Evolutionary conservation across 1,140 invertebrate genomes (phyloP), one percentile per base, ranked within the genome.

Genomic region (Diabrotica undecimpunctata): DNA sequence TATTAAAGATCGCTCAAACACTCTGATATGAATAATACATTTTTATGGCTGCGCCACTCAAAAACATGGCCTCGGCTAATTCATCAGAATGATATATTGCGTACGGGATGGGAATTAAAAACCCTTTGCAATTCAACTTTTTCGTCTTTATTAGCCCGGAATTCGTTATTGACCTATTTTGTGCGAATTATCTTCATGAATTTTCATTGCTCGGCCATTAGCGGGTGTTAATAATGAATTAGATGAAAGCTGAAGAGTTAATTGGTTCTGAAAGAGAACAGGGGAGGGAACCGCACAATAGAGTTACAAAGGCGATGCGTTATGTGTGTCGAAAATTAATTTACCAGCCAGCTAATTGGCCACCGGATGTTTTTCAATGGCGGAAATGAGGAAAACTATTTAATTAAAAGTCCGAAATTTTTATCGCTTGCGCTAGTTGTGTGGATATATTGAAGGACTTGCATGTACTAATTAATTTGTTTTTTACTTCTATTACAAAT

Each of bases 221-320:
- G 41, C n/a, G n/a, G 41, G 41, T n/a, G n/a, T 46, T 46, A 46
- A 46, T 46, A 25, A 46, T 46, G 41, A n/a, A 46, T 46, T 46
- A 46, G n/a, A 46, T 46, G 41, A 46, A 46, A 46, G 41, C 41
- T 46, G 41, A 46, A 46, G n/a, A 46, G 41, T 46, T 46, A 46
- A 46, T 46, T 46, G 41, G 41, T 46, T 46, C n/a, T n/a, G 41
- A 46, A 46, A 46, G 8, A n/a, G 8, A 46, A 46, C 8, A 46
- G 41, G 41, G n/a, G 41, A 46, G 41, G 41, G 41, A 10, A n/a
- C 8, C n/a, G n/a, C 41, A 46, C 41, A 46, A 46, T 46, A n/a
- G 41, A 8, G 8, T n/a, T 46, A 46, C 41, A 46, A 46, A 46
- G 8, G 8, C n/a, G n/a, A 46, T 46, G 41, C 25, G 25, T 25